A percentile compares a stretch with the other conserved stretches of the same genome.
These are phyloP conservation scores for Agrilus biguttatus DNA, from an alignment of 2,888 invertebrate genomes.

Conservation along the genomic window DNA sequence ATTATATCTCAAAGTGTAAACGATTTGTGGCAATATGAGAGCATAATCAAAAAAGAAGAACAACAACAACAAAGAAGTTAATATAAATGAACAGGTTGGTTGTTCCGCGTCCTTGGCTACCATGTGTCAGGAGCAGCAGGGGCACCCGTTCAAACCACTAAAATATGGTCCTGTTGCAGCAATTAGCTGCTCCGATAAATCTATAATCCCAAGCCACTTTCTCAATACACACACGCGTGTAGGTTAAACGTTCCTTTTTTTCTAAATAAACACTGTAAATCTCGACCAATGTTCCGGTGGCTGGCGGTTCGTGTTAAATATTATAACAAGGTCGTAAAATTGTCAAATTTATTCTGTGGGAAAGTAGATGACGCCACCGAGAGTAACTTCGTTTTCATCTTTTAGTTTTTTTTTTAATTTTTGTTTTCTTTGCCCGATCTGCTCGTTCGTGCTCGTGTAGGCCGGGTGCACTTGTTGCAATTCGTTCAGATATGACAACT, in stretches of 20 bases:
- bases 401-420: too few species aligned
- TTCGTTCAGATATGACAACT: too few species aligned
- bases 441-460: too few species aligned
- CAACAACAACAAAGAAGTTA: too few species aligned
- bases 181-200: slow-evolving; percentile 15
- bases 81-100: background rate
- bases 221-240: slow-evolving; percentile 2
- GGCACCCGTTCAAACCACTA: slow-evolving; percentile 9
- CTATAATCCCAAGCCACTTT: slow-evolving; percentile 11
- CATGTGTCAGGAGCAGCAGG: slow-evolving; percentile 8
- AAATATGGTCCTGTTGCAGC: slow-evolving; percentile 12
- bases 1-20: too few species aligned
- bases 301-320: slow-evolving; percentile 1
- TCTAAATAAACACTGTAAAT: slow-evolving; percentile 1
- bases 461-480: too few species aligned
- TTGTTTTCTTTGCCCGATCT: too few species aligned
- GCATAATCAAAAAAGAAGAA: too few species aligned
- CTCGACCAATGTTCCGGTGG: background rate
- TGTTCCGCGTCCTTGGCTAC: slow-evolving; percentile 9
- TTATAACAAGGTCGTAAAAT: slow-evolving; percentile 1
- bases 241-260: slow-evolving; percentile 3
- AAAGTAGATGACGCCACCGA: background rate
- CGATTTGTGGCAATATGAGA: too few species aligned
- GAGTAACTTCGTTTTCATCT: too few species aligned
- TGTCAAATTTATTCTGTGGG: background rate